Percentiles rank a stretch among this genome's conserved stretches.
These are phyloP conservation scores for Melanotaenia nigrans DNA, from an alignment of 2,797 vertebrate species.

Conservation along the genomic window DNA sequence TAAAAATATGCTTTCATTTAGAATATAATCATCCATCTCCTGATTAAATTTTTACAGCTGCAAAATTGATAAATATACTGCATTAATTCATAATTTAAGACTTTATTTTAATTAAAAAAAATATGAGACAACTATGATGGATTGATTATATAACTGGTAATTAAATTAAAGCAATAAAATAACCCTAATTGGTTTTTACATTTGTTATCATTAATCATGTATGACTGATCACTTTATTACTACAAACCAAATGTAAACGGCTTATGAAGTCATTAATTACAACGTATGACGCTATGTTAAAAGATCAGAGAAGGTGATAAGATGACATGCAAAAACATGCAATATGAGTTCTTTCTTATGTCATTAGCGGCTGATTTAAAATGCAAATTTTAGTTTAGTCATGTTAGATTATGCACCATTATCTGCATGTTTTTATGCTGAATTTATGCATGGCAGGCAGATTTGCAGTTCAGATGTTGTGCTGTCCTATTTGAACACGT, in stretches of 20 bases:
- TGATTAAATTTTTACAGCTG: background rate
- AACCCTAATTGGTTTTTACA: background rate
- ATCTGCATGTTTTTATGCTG: slow-evolving; percentile 5
- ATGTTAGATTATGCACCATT: too few species aligned
- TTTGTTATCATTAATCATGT: background rate
- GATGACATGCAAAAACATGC: background rate
- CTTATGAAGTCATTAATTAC: background rate
- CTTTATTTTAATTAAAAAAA: background rate
- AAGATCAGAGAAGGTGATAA: background rate
- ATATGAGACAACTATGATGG: background rate
- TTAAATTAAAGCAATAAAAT: background rate
- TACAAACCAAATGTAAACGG: background rate
- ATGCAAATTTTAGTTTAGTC: background rate
- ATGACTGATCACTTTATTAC: background rate
- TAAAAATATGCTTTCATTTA: background rate
- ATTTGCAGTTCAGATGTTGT: slow-evolving; percentile 13
- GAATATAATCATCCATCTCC: background rate
- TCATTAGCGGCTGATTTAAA: background rate
- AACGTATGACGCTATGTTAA: background rate
- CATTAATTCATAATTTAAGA: background rate
- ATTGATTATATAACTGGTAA: background rate
- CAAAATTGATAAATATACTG: background rate
- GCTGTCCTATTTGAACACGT: slow-evolving; percentile 45
- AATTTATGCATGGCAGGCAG: background rate
- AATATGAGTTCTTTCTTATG: background rate